Evolutionary conservation across 2,888 invertebrate genomes (phyloP).

Genomic region (Patella caerulea): DNA sequence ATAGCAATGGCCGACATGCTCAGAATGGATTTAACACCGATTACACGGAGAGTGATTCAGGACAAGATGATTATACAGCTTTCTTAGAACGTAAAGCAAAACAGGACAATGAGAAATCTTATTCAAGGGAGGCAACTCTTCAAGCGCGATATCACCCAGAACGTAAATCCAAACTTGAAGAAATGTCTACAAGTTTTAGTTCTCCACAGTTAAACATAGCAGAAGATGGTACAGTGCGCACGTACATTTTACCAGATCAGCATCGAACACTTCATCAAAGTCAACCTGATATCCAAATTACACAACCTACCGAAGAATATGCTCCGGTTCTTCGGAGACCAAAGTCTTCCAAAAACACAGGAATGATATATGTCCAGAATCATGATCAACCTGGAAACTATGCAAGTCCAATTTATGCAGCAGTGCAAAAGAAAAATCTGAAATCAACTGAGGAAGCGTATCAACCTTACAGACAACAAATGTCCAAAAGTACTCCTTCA

Average conservation of each 20-base stretch:
- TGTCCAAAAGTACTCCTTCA: background rate
- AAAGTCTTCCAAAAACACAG: background rate
- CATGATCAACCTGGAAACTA: too few relatives aligned
- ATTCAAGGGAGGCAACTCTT: background rate
- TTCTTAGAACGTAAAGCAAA: background rate
- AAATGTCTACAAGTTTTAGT: background rate
- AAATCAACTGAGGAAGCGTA: too few relatives aligned
- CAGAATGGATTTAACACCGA: background rate
- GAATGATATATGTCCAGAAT: background rate
- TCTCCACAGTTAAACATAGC: background rate
- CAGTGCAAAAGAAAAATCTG: too few relatives aligned
- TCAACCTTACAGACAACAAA: background rate
- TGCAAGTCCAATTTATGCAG: too few relatives aligned
- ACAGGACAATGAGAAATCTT: background rate
- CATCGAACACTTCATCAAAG: background rate
- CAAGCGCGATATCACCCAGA: background rate
- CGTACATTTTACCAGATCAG: background rate
- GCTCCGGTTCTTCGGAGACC: background rate
- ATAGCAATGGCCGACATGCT: background rate
- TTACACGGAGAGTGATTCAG: background rate
- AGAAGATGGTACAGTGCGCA: background rate
- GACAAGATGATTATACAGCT: background rate
- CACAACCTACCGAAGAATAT: background rate
- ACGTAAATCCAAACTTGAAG: background rate
- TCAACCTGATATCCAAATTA: background rate